phyloP scores from a whole-genome alignment of 2,113 vertebrate genomes.

The Oreocharis arfaki region DNA sequence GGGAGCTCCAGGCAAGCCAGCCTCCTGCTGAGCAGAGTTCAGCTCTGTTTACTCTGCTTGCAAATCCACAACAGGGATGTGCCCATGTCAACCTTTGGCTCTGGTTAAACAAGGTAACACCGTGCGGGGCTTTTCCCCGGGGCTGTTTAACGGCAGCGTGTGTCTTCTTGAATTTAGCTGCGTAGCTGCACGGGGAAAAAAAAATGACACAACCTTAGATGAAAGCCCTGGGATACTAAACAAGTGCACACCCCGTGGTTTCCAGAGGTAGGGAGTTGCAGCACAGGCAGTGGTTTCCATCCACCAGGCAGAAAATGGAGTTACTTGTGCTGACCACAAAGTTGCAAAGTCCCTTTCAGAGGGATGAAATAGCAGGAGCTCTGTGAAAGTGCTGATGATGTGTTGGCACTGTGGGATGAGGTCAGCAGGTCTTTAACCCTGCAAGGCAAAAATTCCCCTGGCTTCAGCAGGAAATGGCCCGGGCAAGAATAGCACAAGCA shows the following conservation, averaged over 20 bases:
- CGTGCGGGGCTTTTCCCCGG: not conserved
- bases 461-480: conserved; percentile 37
- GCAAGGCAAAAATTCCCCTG: conserved; percentile 24
- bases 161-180: not conserved
- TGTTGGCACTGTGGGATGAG: not conserved
- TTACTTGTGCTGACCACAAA: conserved; percentile 5
- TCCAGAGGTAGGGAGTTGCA: not conserved
- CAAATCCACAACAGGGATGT: not conserved
- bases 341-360: not conserved
- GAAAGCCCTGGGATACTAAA: not conserved
- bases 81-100: not conserved
- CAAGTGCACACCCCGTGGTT: not conserved
- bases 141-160: not conserved
- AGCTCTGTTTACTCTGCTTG: not conserved
- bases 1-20: not conserved
- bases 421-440: conserved; percentile 46
- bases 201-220: not conserved
- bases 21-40: not conserved
- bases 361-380: conserved; percentile 33
- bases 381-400: conserved; percentile 15
- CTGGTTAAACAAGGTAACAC: not conserved
- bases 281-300: not conserved
- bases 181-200: not conserved
- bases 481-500: not conserved
- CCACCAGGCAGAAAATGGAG: not conserved